Evolutionary conservation across 2,888 invertebrate genomes (phyloP).

Genomic region (Ischnus inquisitorius): DNA sequence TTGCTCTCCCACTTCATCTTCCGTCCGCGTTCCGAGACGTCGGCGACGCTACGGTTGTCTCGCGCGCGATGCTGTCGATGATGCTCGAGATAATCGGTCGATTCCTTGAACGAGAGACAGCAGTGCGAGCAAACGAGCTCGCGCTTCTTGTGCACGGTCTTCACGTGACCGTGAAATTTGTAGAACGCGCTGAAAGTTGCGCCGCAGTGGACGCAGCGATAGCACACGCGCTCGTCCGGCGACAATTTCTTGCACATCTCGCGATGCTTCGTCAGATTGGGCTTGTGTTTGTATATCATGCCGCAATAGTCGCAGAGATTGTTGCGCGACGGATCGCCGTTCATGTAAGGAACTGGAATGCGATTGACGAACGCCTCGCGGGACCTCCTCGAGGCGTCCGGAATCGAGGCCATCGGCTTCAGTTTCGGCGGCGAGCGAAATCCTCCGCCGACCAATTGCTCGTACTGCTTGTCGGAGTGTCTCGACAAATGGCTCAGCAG

Average conservation of each 20-base stretch:
- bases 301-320: conserved; percentile 82
- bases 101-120: conserved; percentile 85
- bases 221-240: conserved; percentile 77
- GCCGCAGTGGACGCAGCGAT: conserved; percentile 80
- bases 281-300: conserved; percentile 83
- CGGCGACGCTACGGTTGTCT: background rate
- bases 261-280: conserved; percentile 81
- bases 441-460: conserved; percentile 73
- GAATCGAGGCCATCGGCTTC: conserved; percentile 69
- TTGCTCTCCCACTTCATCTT: background rate
- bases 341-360: conserved; percentile 78
- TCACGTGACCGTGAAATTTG: conserved; percentile 80
- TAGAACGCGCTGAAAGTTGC: conserved; percentile 82
- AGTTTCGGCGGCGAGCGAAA: conserved; percentile 73
- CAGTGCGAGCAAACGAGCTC: conserved; percentile 86
- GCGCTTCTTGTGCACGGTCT: conserved; percentile 77
- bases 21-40: background rate
- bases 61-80: conserved; percentile 76
- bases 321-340: conserved; percentile 82
- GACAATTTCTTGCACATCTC: conserved; percentile 77
- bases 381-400: conserved; percentile 17
- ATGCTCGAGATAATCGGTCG: conserved; percentile 86
- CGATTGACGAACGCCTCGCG: background rate
- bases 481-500: conserved; percentile 80
- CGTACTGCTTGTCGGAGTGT: conserved; percentile 80